A percentile compares a stretch with the other conserved stretches of the same genome.
phyloP scores from a whole-genome alignment of 2,888 invertebrate genomes.

The Cinara cedri region DNA sequence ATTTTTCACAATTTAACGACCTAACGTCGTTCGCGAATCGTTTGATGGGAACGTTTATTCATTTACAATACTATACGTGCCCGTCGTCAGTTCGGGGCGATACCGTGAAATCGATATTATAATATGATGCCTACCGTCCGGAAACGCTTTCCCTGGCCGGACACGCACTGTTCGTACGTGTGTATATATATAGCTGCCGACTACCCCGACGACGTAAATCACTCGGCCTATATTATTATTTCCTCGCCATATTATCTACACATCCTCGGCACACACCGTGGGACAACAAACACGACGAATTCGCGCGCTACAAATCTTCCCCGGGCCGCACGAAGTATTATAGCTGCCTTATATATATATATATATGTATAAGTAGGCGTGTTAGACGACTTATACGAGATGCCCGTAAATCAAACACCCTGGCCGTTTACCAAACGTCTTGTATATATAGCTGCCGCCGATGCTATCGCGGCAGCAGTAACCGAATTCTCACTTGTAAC shows the following conservation, averaged over 20 bases:
- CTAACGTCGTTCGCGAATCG: too few relatives aligned
- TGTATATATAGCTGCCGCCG: neutral
- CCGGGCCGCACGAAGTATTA: constrained; percentile 19
- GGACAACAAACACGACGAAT: constrained; percentile 31
- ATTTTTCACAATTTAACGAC: too few relatives aligned
- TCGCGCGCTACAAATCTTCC: constrained; percentile 50
- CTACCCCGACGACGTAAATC: constrained; percentile 2
- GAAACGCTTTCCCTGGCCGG: neutral
- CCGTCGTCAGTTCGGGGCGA: too few relatives aligned
- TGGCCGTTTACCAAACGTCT: constrained; percentile 52
- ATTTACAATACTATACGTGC: too few relatives aligned
- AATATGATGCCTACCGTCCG: too few relatives aligned
- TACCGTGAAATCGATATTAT: too few relatives aligned
- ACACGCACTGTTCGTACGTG: too few relatives aligned
- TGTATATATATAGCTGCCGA: too few relatives aligned
- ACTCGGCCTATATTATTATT: neutral
- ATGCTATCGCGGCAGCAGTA: constrained; percentile 32
- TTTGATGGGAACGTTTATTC: too few relatives aligned
- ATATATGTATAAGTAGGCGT: constrained; percentile 50
- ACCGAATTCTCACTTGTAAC: constrained; percentile 48
- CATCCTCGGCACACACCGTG: neutral
- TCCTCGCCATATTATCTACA: neutral
- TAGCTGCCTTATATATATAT: too few relatives aligned
- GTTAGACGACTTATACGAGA: constrained; percentile 33
- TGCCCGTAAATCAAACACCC: constrained; percentile 53